Percentiles rank a stretch among this genome's conserved stretches.
Evolutionary conservation across 2,888 invertebrate species (phyloP).

Genomic region (Epirrhoe alternata): DNA sequence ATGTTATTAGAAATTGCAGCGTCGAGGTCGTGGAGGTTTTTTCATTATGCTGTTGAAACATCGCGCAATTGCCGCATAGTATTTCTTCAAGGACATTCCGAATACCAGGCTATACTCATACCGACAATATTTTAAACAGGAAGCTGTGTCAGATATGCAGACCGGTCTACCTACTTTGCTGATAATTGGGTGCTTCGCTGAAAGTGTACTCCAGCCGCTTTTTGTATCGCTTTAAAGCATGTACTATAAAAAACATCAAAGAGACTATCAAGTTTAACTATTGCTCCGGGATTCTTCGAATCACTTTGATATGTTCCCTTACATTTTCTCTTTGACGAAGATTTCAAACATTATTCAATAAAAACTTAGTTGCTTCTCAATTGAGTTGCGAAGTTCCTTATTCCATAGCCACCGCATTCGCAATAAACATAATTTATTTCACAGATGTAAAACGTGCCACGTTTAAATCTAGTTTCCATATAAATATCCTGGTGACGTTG

Average conservation of each 20-base stretch:
- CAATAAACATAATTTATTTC: constrained; percentile 42
- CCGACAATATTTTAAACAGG: constrained; percentile 42
- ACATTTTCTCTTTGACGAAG: constrained; percentile 12
- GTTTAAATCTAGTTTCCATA: constrained; percentile 48
- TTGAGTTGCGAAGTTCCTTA: constrained; percentile 26
- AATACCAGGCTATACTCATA: constrained; percentile 34
- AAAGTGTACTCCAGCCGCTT: constrained; percentile 27
- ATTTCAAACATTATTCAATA: constrained; percentile 21
- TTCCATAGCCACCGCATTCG: constrained; percentile 41
- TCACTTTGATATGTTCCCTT: neutral
- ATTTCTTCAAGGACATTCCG: constrained; percentile 38
- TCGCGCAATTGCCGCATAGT: constrained; percentile 29
- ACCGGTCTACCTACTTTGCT: constrained; percentile 43
- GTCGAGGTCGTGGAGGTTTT: constrained; percentile 28
- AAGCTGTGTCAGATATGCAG: constrained; percentile 38
- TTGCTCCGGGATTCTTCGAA: neutral
- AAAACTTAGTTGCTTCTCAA: constrained; percentile 9
- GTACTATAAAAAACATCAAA: neutral
- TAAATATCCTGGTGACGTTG: constrained; percentile 45
- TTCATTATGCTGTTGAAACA: constrained; percentile 27
- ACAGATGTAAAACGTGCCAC: constrained; percentile 44
- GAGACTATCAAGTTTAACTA: neutral
- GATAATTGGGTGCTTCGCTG: constrained; percentile 32
- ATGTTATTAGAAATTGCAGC: constrained; percentile 25
- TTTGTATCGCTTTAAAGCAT: neutral